A percentile compares a stretch with the other conserved stretches of the same genome.
Conservation (phyloP, 2,888 invertebrate species). For the Mythimna albipuncta region DNA sequence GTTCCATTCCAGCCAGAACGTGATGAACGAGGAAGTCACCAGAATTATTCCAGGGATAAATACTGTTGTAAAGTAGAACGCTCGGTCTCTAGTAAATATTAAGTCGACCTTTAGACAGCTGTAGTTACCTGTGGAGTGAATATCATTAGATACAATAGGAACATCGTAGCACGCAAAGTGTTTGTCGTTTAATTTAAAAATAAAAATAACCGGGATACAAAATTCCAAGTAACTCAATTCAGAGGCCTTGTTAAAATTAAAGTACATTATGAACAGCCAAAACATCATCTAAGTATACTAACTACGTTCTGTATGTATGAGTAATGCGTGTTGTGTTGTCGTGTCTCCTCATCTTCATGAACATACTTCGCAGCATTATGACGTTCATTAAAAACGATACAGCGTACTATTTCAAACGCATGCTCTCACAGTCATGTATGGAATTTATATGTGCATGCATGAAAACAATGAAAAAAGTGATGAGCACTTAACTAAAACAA, state of each 20-base stretch:
- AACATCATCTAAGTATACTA: constrained; percentile 76
- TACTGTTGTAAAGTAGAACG: constrained; percentile 97
- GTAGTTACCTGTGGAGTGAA: constrained; percentile 94
- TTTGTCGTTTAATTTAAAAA: constrained; percentile 64
- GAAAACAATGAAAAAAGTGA: constrained; percentile 73
- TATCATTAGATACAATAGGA: constrained; percentile 79
- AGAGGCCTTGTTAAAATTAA: constrained; percentile 88
- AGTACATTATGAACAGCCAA: constrained; percentile 76
- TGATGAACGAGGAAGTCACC: constrained; percentile 96
- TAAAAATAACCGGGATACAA: constrained; percentile 74
- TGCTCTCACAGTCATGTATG: constrained; percentile 71
- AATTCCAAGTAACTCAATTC: constrained; percentile 90
- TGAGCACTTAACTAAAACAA: constrained; percentile 70
- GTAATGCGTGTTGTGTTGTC: constrained; percentile 90
- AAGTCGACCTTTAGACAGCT: constrained; percentile 97
- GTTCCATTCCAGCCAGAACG: constrained; percentile 98
- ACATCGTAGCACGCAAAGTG: constrained; percentile 64
- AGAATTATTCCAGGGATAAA: constrained; percentile 97
- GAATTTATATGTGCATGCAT: constrained; percentile 78
- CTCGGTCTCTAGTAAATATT: constrained; percentile 96
- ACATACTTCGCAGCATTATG: constrained; percentile 75
- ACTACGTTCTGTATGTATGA: constrained; percentile 88
- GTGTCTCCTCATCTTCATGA: constrained; percentile 81
- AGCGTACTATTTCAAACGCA: constrained; percentile 74
- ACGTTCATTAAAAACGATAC: constrained; percentile 73